phyloP scores from a whole-genome alignment of 1,140 invertebrate species.

The Sitophilus oryzae region DNA sequence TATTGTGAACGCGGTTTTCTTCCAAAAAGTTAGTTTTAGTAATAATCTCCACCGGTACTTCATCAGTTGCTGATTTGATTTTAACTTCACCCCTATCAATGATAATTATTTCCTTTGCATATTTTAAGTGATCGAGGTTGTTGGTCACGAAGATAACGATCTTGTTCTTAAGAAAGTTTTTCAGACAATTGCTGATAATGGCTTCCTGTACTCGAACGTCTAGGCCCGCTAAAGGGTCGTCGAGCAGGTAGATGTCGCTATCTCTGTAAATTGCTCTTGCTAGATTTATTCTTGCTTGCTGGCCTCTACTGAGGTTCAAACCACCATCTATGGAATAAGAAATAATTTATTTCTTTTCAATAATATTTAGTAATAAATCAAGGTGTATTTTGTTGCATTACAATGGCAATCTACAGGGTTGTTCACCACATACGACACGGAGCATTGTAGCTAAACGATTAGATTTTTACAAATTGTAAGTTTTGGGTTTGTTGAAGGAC shows the following conservation, averaged over 20 bases:
- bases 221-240: constrained; percentile 77
- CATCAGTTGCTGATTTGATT: too few species aligned
- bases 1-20: too few species aligned
- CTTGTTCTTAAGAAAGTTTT: constrained; percentile 61
- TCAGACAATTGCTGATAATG: constrained; percentile 68
- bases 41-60: too few species aligned
- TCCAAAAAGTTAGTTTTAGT: too few species aligned
- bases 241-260: constrained; percentile 71
- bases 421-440: too few species aligned
- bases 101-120: constrained; percentile 63
- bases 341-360: background rate
- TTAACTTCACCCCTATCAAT: constrained; percentile 52
- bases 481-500: too few species aligned
- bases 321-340: constrained; percentile 55
- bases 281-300: constrained; percentile 83
- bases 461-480: too few species aligned
- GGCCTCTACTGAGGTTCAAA: constrained; percentile 73
- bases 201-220: constrained; percentile 77
- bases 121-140: constrained; percentile 78
- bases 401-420: too few species aligned
- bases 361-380: too few species aligned
- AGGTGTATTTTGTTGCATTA: too few species aligned
- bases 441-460: too few species aligned
- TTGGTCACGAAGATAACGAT: constrained; percentile 69
- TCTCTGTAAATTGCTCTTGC: constrained; percentile 76